Evolutionary conservation across 35 echinoderm and acorn worm genomes (phyloP), one percentile per base, ranked within the genome.

Genomic region (Lytechinus pictus): DNA sequence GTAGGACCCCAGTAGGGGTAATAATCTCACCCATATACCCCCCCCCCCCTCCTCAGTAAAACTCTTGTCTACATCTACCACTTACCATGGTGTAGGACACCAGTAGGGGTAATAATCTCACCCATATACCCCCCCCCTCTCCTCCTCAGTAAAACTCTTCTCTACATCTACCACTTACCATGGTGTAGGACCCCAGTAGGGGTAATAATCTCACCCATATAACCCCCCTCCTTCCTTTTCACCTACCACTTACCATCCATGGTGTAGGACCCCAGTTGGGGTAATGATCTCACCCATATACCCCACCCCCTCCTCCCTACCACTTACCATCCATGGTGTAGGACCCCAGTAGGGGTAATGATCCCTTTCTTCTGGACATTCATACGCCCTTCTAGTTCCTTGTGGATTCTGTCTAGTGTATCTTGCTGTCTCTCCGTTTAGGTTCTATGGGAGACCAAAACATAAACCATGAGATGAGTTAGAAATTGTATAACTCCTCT

Each of bases 301-400:
- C 52, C 52, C 90, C 19, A 24, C 90, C 90, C n/a, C 6, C 54
- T 10, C 16, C 3, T 24, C 28, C 33, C 28, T 52, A 54, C 28
- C 28, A 94, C 95, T 97, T 97, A 99, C 98, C 96, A 94, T 96
- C 98, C 98, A 99, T 13, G 97, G 97, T 57, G 96, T 95, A 52
- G 95, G 96, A 95, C 97, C 97, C 98, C 98, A 99, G 93, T 99
- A 98, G 12, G 98, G 98, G 87, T 98, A 99, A 96, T 99, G 97
- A 91, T 99, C 98, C 27, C 98, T 86, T 86, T 99, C 98, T 86
- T 99, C 98, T 53, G 98, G 98, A 54, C 98, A 99, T 95, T 99
- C 98, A 94, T 98, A 99, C 13, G 97, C 98, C 52, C 97, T 94
- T 57, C 97, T 94, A 66, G 97, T 97, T 54, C 98, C 98, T 87